phyloP scores from a whole-genome alignment of 2,797 vertebrate species.

The Poecilia gillii region DNA sequence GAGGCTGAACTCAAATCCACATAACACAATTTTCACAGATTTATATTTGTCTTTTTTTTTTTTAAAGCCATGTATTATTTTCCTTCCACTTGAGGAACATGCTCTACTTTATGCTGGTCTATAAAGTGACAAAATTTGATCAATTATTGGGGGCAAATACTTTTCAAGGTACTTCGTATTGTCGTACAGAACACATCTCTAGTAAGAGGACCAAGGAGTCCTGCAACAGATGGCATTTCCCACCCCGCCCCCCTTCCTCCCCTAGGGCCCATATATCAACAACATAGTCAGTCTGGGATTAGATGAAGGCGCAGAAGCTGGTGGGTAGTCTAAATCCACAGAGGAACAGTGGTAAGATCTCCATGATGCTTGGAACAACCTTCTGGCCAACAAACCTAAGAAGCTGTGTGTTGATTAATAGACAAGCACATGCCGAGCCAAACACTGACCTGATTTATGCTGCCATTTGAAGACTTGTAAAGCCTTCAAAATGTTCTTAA shows the following conservation, averaged over 20 bases:
- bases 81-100: neutral
- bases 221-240: slow-evolving; percentile 47
- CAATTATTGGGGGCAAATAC: neutral
- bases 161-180: neutral
- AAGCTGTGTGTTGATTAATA: slow-evolving; percentile 1
- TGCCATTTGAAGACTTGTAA: neutral
- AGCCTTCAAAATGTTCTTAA: neutral
- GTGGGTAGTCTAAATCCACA: slow-evolving; percentile 26
- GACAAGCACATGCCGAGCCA: neutral
- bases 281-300: slow-evolving; percentile 48
- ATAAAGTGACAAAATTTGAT: neutral
- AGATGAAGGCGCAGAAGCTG: slow-evolving; percentile 35
- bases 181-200: slow-evolving; percentile 11
- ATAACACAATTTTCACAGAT: neutral
- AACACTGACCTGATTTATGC: neutral
- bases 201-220: slow-evolving; percentile 21
- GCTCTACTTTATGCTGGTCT: neutral
- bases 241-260: slow-evolving; percentile 7
- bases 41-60: neutral
- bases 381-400: neutral
- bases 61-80: neutral
- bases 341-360: slow-evolving; percentile 12
- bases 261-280: slow-evolving; percentile 31
- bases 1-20: neutral
- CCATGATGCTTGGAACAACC: neutral